These are phyloP conservation scores for Alviniconcha marisindica DNA, from an alignment of 1,140 invertebrate species.

Conservation along the genomic window DNA sequence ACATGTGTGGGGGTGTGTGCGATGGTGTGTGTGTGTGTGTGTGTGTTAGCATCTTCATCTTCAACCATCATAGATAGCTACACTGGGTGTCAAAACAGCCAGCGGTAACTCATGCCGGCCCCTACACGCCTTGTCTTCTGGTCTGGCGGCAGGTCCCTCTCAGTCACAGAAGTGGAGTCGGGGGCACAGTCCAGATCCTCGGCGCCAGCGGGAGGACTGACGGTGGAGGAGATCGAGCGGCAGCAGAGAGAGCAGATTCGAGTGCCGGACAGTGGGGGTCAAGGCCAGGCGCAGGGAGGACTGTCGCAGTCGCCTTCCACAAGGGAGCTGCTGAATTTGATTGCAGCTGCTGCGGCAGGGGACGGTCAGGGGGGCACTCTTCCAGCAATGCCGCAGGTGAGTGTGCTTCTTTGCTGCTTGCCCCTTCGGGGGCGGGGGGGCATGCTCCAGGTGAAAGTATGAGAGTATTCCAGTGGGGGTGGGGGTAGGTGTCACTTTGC, in stretches of 20 bases:
- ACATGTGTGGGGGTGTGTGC: not conserved
- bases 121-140: too few species aligned
- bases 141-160: slow-evolving; percentile 55
- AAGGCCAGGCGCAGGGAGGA: not conserved
- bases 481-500: too few species aligned
- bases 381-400: slow-evolving; percentile 36
- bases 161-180: slow-evolving; percentile 48
- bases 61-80: too few species aligned
- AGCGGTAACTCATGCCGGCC: too few species aligned
- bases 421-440: too few species aligned
- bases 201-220: slow-evolving; percentile 88
- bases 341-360: slow-evolving; percentile 4
- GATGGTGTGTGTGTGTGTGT: not conserved
- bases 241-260: slow-evolving; percentile 74
- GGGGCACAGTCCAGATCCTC: slow-evolving; percentile 85
- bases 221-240: slow-evolving; percentile 91
- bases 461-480: too few species aligned
- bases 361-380: slow-evolving; percentile 23
- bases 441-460: too few species aligned
- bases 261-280: not conserved
- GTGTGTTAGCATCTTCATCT: not conserved
- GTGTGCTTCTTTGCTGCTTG: too few species aligned
- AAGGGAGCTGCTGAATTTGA: slow-evolving; percentile 21
- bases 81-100: too few species aligned
- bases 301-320: slow-evolving; percentile 21